Conservation (phyloP, 2,888 invertebrate genomes). For the Hirtodrosophila histrioides region DNA sequence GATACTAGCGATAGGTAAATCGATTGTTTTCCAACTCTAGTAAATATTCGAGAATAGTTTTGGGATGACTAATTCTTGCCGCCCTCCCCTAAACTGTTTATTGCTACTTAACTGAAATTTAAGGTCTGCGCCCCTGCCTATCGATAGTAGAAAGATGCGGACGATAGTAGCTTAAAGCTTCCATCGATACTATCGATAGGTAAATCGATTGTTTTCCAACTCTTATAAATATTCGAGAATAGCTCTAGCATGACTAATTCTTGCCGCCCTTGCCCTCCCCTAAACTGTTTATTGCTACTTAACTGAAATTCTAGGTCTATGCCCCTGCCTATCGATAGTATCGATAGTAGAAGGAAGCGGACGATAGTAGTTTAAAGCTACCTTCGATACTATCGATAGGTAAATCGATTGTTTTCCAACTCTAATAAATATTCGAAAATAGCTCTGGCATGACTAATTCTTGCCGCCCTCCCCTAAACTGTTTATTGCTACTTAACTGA, state of each 20-base stretch:
- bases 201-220: too few species aligned
- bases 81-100: background rate
- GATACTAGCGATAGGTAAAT: too few species aligned
- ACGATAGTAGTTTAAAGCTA: too few species aligned
- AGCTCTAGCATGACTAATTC: background rate
- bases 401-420: too few species aligned
- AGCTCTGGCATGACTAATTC: background rate
- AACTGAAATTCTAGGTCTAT: slow-evolving; percentile 20
- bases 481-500: slow-evolving; percentile 8
- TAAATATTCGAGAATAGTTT: background rate
- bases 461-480: slow-evolving; percentile 11
- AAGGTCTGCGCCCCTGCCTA: slow-evolving; percentile 18
- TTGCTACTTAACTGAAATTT: slow-evolving; percentile 14
- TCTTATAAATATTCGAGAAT: background rate
- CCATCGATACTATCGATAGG: too few species aligned
- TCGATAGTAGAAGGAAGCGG: too few species aligned
- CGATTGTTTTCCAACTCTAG: too few species aligned
- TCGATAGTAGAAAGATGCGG: too few species aligned
- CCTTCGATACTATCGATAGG: too few species aligned
- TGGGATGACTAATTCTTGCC: slow-evolving; percentile 11
- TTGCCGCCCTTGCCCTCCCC: slow-evolving; percentile 13
- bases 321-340: too few species aligned
- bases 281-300: slow-evolving; percentile 3
- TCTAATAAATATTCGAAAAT: background rate
- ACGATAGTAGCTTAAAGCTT: too few species aligned